Percentiles rank a stretch among this genome's conserved stretches.
These are phyloP conservation scores for Holacanthus passer DNA, from an alignment of 2,113 vertebrate species.

Conservation along the genomic window DNA sequence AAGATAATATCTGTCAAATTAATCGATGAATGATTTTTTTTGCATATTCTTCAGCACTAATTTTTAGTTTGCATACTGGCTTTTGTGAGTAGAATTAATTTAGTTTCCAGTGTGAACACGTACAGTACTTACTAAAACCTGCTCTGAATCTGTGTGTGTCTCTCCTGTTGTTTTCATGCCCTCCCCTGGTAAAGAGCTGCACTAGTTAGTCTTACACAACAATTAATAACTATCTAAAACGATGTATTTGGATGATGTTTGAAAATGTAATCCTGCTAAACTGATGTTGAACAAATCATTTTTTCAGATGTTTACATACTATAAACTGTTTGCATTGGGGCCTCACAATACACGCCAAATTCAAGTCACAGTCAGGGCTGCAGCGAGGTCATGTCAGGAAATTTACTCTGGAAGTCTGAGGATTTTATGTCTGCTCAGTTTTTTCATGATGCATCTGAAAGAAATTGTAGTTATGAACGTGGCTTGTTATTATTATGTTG, in stretches of 20 bases:
- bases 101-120: neutral
- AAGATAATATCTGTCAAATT: no score
- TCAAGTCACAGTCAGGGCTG: no score
- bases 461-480: neutral
- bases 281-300: neutral
- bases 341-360: no score
- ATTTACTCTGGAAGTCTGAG: neutral
- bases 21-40: no score
- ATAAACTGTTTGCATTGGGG: no score
- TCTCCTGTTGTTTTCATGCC: neutral
- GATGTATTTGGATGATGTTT: neutral
- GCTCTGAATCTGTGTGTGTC: neutral
- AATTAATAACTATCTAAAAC: neutral
- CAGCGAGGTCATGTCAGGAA: neutral
- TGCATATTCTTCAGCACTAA: no score
- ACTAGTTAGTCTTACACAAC: neutral
- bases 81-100: neutral
- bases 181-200: neutral
- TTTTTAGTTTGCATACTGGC: neutral
- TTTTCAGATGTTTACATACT: neutral
- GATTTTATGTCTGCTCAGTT: no score
- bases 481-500: no score
- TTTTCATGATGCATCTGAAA: neutral
- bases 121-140: neutral
- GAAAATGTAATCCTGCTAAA: neutral